Percentiles rank a stretch among this genome's conserved stretches.
Conservation (phyloP, 2,797 vertebrate species). For the Epinephelus malabaricus region DNA sequence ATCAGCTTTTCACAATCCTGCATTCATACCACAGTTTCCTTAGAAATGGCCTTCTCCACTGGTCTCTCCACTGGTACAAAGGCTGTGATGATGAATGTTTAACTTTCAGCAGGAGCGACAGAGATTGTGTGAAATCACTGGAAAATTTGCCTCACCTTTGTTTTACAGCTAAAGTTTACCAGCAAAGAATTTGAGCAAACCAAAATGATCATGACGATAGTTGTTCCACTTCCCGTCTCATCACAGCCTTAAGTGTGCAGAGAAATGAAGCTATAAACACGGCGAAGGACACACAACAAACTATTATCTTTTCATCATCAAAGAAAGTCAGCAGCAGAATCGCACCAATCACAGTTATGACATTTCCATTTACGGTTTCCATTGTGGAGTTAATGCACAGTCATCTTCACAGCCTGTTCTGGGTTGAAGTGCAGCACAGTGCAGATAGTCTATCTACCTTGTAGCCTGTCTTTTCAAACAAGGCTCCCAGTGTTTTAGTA, state of each 20-base stretch:
- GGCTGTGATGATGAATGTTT: neutral
- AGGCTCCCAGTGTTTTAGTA: conserved; percentile 71
- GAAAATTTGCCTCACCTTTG: neutral
- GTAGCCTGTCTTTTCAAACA: conserved; percentile 70
- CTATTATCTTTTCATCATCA: conserved; percentile 2
- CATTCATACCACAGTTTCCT: neutral
- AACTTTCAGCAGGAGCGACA: neutral
- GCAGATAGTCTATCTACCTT: conserved; percentile 63
- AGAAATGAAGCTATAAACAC: neutral
- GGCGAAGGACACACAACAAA: neutral
- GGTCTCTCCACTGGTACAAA: neutral
- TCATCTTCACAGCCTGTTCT: conserved; percentile 40
- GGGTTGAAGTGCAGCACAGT: conserved; percentile 39
- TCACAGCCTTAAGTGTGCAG: neutral
- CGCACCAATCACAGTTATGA: neutral
- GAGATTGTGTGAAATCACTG: neutral
- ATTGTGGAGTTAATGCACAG: conserved; percentile 28
- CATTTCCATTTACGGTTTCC: conserved; percentile 21
- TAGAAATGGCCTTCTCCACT: neutral
- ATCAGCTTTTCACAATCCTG: neutral
- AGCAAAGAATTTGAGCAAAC: conserved; percentile 11
- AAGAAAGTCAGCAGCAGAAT: conserved; percentile 21
- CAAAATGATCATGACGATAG: neutral
- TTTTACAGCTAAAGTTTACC: neutral
- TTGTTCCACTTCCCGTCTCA: neutral